Conservation (phyloP, 1,140 invertebrate species). For the Pachypsylla venusta region DNA sequence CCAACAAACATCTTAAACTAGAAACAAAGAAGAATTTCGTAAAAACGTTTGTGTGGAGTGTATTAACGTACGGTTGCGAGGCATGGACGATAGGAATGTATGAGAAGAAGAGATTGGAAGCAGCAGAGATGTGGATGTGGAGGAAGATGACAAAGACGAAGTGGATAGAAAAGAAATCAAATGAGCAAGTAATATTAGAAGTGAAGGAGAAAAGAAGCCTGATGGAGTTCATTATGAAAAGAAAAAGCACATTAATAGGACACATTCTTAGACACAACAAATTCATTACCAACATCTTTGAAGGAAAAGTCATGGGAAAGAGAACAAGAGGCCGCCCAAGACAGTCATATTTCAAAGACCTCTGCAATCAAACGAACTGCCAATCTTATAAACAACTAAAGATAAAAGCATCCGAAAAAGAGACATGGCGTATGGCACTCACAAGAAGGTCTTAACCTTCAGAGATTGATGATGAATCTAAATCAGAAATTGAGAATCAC, state of each 20-base stretch:
- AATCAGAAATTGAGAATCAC: no score
- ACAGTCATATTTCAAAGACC: neutral
- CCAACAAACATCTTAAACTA: conserved; percentile 12
- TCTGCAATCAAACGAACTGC: neutral
- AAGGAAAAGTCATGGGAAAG: conserved; percentile 11
- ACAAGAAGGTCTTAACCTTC: no score
- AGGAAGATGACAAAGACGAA: conserved; percentile 1
- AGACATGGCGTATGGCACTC: no score
- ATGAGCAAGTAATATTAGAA: neutral
- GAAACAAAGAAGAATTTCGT: conserved; percentile 13
- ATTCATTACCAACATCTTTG: conserved; percentile 10
- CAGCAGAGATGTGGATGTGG: conserved; percentile 12
- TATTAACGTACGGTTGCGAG: conserved; percentile 9
- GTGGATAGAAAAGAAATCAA: conserved; percentile 8
- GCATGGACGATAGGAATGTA: conserved; percentile 10
- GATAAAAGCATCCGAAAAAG: no score
- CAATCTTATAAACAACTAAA: no score
- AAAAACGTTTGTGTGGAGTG: conserved; percentile 11
- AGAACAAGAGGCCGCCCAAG: conserved; percentile 13
- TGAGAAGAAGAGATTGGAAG: conserved; percentile 7
- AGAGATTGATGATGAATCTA: no score
- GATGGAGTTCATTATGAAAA: conserved; percentile 7
- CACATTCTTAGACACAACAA: conserved; percentile 10
- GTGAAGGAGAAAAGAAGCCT: conserved; percentile 5
- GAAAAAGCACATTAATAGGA: conserved; percentile 10